Percentiles rank a stretch among this genome's conserved stretches.
These are phyloP conservation scores for Setipinna tenuifilis DNA, from an alignment of 2,797 vertebrate genomes.

Conservation along the genomic window DNA sequence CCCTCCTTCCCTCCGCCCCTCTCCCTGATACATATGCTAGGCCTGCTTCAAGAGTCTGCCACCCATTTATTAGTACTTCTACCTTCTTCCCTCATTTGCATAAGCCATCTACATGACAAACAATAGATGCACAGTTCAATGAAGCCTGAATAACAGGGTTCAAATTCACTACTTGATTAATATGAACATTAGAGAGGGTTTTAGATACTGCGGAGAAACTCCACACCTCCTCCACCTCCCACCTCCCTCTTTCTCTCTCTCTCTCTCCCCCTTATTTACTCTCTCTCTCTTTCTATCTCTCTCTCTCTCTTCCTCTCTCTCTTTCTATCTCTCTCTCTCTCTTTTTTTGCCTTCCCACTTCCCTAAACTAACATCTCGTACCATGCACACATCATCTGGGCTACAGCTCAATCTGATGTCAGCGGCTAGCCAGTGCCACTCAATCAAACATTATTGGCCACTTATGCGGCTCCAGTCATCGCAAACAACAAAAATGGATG, in stretches of 20 bases:
- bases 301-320: not conserved
- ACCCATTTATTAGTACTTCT: conserved; percentile 52
- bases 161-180: conserved; percentile 63
- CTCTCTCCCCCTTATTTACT: not conserved
- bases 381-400: conserved; percentile 36
- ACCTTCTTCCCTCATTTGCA: conserved; percentile 61
- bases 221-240: conserved; percentile 16
- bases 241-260: conserved; percentile 1
- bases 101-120: conserved; percentile 67
- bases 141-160: conserved; percentile 79
- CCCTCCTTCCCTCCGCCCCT: conserved; percentile 18
- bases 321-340: conserved; percentile 27
- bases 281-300: not conserved
- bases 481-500: conserved; percentile 29
- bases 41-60: conserved; percentile 25
- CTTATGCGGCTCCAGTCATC: conserved; percentile 30
- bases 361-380: conserved; percentile 49
- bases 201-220: conserved; percentile 50
- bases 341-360: conserved; percentile 15
- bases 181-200: conserved; percentile 58
- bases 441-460: conserved; percentile 46
- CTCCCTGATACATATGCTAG: not conserved
- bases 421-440: conserved; percentile 33
- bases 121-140: conserved; percentile 63
- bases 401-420: conserved; percentile 47